Evolutionary conservation across 2,797 vertebrate species (phyloP).

Genomic region (Cirrhinus molitorella): DNA sequence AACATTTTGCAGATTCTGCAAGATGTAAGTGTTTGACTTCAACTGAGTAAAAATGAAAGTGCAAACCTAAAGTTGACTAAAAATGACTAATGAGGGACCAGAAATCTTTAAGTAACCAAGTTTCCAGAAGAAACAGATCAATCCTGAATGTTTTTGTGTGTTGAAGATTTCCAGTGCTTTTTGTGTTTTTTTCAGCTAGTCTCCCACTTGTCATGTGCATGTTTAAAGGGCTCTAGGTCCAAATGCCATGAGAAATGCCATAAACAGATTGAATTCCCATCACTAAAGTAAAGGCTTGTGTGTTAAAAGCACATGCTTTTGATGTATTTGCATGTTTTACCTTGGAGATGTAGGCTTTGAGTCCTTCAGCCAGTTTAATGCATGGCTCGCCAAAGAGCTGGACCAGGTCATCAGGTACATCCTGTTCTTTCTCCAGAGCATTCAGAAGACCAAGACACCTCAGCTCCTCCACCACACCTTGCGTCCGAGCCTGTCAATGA

Average conservation of each 20-base stretch:
- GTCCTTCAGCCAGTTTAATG: slow-evolving; percentile 75
- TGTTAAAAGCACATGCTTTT: slow-evolving; percentile 25
- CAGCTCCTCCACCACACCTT: slow-evolving; percentile 72
- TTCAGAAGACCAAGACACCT: slow-evolving; percentile 74
- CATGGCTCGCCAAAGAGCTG: slow-evolving; percentile 72
- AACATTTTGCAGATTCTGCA: no score
- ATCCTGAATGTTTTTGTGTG: background rate
- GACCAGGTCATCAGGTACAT: slow-evolving; percentile 60
- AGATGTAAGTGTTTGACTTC: no score
- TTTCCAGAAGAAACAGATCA: background rate
- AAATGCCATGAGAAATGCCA: background rate
- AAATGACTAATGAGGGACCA: background rate
- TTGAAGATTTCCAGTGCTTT: background rate
- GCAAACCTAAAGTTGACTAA: no score
- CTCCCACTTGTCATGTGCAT: background rate
- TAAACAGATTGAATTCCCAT: slow-evolving; percentile 1
- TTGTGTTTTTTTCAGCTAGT: background rate
- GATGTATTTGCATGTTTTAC: slow-evolving; percentile 61
- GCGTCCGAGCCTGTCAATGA: slow-evolving; percentile 68
- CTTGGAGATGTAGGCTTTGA: slow-evolving; percentile 76
- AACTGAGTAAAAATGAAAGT: no score
- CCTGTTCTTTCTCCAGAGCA: slow-evolving; percentile 67
- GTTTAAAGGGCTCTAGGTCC: background rate
- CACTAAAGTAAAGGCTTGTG: background rate
- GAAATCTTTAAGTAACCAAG: background rate